Evolutionary conservation across 2,888 invertebrate genomes (phyloP), one percentile per base, ranked within the genome.

Genomic region (Myopa testacea): DNA sequence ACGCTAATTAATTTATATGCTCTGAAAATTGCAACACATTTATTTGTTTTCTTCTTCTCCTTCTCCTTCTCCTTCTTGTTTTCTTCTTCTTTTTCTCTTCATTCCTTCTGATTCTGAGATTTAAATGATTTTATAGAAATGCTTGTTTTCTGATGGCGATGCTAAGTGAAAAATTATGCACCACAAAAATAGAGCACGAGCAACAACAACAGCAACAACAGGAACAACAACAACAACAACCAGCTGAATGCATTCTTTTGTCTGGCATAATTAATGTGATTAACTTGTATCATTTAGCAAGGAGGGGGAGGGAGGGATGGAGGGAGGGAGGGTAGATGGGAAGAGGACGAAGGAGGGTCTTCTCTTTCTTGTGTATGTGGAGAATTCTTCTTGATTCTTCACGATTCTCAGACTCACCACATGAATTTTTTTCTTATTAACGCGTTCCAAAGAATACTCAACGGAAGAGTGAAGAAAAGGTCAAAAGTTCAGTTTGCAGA

Each of bases 1-100:
- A 26, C 19, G 62, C 62, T 26, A 69, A 72, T 71, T 63, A 63
- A 77, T 50, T 77, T 52, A 50, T 65, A 74, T 65, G 74, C 74
- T 74, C 74, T 65, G 65, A 65, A 74, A 74, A 74, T 65, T 74
- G 14, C 63, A 14, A 72, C 40, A 60, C n/a, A 38, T 45, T 26
- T 10, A 45, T 50, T 50, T 69, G 6, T n/a, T 58, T 16, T 5
- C 12, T 58, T n/a, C 1, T 16, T 16, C 12, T 58, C 4, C 12
- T 4, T 58, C 16, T 16, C 5, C 16, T n/a, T n/a, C 58, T 10
- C 5, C 14, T 58, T n/a, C 5, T 26, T 16, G 2, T 58, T 58
- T 1, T 58, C 12, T n/a, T 16, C 58, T n/a, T n/a, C 16, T 12
- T 10, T 12, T 6, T 6, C 45, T 45, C 4, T 45, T 45, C 45